Percentiles rank a stretch among this genome's conserved stretches.
phyloP scores from a whole-genome alignment of 2,797 vertebrate genomes.

The Poeciliopsis gracilis region DNA sequence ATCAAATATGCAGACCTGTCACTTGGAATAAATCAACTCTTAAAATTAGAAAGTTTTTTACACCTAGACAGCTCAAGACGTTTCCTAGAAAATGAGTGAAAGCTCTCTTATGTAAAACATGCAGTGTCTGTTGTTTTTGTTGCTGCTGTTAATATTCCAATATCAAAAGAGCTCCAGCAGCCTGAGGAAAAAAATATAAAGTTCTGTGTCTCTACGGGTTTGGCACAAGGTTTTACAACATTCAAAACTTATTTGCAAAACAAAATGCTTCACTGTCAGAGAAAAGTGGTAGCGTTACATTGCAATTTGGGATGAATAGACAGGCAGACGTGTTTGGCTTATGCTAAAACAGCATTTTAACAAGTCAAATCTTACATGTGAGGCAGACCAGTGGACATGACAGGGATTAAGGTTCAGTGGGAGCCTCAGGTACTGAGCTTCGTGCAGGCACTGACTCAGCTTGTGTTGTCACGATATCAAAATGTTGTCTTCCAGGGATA shows the following conservation, averaged over 20 bases:
- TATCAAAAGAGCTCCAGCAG: background rate
- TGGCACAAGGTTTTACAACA: background rate
- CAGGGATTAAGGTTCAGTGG: constrained; percentile 1
- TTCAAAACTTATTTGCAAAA: constrained; percentile 1
- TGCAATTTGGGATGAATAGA: background rate
- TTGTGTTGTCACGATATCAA: background rate
- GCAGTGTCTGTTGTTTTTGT: background rate
- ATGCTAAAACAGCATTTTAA: constrained; percentile 2
- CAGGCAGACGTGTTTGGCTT: background rate
- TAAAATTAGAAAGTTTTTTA: background rate
- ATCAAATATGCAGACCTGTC: background rate
- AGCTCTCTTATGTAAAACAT: background rate
- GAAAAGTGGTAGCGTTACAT: background rate
- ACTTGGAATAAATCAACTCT: background rate
- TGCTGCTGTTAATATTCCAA: background rate
- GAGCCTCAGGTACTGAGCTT: background rate
- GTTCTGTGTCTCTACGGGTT: background rate
- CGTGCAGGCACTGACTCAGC: background rate
- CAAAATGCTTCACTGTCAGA: background rate
- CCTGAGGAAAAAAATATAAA: background rate
- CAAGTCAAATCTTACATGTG: background rate
- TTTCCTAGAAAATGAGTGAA: background rate
- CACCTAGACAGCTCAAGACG: background rate
- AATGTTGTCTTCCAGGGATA: background rate
- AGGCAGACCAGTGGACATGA: background rate